Evolutionary conservation across 2,888 invertebrate species (phyloP).

Genomic region (Sepioteuthis lessoniana): DNA sequence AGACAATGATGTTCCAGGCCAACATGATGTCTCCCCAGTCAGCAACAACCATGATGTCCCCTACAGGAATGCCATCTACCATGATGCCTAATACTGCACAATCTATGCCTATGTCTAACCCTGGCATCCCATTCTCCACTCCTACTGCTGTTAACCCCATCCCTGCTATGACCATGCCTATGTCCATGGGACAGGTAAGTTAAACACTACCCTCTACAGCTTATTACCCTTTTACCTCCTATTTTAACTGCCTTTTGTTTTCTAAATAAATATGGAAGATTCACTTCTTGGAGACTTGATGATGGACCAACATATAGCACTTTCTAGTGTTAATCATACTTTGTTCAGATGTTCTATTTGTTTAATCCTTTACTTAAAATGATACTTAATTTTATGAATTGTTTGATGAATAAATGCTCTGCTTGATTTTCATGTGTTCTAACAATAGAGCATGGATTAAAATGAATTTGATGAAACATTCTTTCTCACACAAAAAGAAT

Average conservation of each 20-base stretch:
- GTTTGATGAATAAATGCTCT: too few species aligned
- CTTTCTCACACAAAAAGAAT: too few species aligned
- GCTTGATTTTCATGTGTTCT: too few species aligned
- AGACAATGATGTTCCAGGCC: conserved; percentile 48
- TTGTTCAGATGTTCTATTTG: too few species aligned
- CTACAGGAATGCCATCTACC: not conserved
- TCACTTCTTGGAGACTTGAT: too few species aligned
- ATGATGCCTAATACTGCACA: conserved; percentile 25
- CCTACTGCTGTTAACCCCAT: conserved; percentile 45
- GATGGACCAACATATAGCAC: too few species aligned
- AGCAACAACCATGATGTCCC: conserved; percentile 47
- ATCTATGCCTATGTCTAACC: conserved; percentile 35
- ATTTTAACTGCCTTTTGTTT: not conserved
- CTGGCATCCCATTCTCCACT: conserved; percentile 38
- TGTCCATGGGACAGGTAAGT: conserved; percentile 43
- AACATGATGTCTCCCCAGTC: conserved; percentile 44
- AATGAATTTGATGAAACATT: too few species aligned
- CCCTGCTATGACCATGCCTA: conserved; percentile 44
- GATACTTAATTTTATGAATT: too few species aligned
- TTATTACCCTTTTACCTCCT: conserved; percentile 25
- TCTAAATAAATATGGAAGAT: not conserved
- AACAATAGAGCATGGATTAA: too few species aligned
- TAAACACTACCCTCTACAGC: not conserved
- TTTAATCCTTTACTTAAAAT: too few species aligned
- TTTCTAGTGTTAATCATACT: too few species aligned